Evolutionary conservation across 2,888 invertebrate species (phyloP).

Genomic region (Leucoptera coffeella): DNA sequence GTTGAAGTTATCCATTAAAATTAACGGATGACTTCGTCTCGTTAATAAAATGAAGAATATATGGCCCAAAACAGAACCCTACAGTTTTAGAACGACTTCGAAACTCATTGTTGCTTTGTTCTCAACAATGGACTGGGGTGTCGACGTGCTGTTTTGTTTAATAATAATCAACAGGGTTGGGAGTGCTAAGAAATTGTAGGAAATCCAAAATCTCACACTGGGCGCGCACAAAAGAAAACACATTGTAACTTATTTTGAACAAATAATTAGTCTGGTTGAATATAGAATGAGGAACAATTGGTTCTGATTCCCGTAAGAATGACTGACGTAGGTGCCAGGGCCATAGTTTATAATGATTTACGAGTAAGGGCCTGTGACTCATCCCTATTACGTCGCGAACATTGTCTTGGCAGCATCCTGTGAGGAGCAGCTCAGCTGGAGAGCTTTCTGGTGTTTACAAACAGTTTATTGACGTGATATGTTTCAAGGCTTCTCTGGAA

Average conservation of each 20-base stretch:
- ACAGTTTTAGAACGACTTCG: neutral
- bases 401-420: conserved; percentile 25
- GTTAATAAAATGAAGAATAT: no score
- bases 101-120: conserved; percentile 24
- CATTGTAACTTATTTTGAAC: conserved; percentile 35
- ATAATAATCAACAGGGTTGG: conserved; percentile 28
- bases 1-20: no score
- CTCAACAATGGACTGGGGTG: conserved; percentile 41
- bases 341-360: conserved; percentile 41
- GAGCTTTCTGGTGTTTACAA: conserved; percentile 46
- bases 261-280: conserved; percentile 51
- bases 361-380: conserved; percentile 37
- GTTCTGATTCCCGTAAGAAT: conserved; percentile 42
- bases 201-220: conserved; percentile 31
- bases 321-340: no score
- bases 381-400: conserved; percentile 24
- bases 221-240: conserved; percentile 28
- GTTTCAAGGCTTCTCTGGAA: conserved; percentile 44
- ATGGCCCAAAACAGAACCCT: no score
- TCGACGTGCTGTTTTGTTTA: conserved; percentile 45
- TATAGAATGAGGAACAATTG: conserved; percentile 32
- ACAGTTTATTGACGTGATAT: conserved; percentile 49
- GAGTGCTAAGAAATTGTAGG: conserved; percentile 15
- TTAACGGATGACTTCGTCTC: no score
- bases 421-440: conserved; percentile 31